Conservation (phyloP, 2,113 vertebrate species). For the Takifugu bimaculatus region DNA sequence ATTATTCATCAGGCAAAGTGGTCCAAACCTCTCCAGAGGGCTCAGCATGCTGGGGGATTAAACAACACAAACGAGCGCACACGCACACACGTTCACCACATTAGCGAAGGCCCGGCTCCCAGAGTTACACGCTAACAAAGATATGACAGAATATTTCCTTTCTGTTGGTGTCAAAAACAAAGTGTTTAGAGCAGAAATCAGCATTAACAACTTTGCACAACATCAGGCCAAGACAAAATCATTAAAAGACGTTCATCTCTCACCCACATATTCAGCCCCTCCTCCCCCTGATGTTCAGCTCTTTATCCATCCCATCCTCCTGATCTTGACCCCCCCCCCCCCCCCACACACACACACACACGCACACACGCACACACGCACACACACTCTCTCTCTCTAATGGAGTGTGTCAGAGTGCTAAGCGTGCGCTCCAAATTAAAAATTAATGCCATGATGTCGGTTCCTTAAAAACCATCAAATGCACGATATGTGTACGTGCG, state of each 20-base stretch:
- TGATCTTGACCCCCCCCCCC: slow-evolving; percentile 45
- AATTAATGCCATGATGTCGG: slow-evolving; percentile 41
- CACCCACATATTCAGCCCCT: slow-evolving; percentile 10
- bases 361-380: slow-evolving; percentile 15
- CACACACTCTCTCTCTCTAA: slow-evolving; percentile 28
- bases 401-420: slow-evolving; percentile 33
- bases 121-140: slow-evolving; percentile 19
- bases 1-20: slow-evolving; percentile 67
- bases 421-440: slow-evolving; percentile 48
- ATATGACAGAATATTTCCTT: slow-evolving; percentile 49
- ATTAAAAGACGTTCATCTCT: slow-evolving; percentile 22
- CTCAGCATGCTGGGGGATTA: slow-evolving; percentile 65
- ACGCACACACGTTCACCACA: slow-evolving; percentile 11
- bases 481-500: neutral
- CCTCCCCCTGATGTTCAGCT: slow-evolving; percentile 4
- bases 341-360: slow-evolving; percentile 23
- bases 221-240: slow-evolving; percentile 7
- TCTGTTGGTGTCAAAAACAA: slow-evolving; percentile 49
- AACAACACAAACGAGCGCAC: slow-evolving; percentile 50
- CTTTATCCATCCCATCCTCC: slow-evolving; percentile 36
- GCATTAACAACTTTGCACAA: slow-evolving; percentile 9
- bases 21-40: slow-evolving; percentile 59
- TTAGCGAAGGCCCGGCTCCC: slow-evolving; percentile 15
- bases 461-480: slow-evolving; percentile 31
- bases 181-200: slow-evolving; percentile 15